phyloP scores from a whole-genome alignment of 2,113 vertebrate species.

The Vulpes lagopus region DNA sequence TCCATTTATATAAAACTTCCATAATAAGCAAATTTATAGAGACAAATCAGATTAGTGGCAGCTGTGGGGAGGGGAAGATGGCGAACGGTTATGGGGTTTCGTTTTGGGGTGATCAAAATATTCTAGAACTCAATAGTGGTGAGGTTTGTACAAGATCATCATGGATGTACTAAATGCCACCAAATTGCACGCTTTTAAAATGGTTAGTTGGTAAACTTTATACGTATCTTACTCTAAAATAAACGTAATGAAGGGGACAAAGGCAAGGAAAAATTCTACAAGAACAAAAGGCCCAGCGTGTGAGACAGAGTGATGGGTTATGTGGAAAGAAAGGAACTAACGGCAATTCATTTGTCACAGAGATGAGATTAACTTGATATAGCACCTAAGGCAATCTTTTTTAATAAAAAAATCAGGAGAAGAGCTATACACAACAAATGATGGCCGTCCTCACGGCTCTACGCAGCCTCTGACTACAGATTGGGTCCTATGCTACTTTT shows the following conservation, averaged over 20 bases:
- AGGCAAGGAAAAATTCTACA: slow-evolving; percentile 18
- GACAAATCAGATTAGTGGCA: neutral
- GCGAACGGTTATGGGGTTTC: neutral
- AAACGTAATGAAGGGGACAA: neutral
- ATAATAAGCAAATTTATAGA: neutral
- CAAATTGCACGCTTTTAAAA: neutral
- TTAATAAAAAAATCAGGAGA: neutral
- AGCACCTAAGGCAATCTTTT: neutral
- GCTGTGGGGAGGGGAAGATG: too few relatives aligned
- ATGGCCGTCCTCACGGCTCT: neutral
- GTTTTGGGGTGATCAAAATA: neutral
- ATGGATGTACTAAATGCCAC: neutral
- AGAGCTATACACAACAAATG: neutral
- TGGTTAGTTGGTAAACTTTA: neutral
- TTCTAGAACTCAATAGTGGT: neutral
- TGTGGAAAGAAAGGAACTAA: neutral
- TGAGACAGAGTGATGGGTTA: neutral
- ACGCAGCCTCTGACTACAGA: neutral
- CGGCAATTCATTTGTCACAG: neutral
- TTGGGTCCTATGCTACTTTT: neutral
- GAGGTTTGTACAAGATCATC: neutral
- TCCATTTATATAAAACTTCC: neutral
- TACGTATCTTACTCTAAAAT: neutral
- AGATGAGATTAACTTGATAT: neutral
- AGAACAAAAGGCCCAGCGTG: neutral